These are phyloP conservation scores for Rhopalosiphum padi DNA, from an alignment of 1,140 invertebrate species.

Conservation along the genomic window DNA sequence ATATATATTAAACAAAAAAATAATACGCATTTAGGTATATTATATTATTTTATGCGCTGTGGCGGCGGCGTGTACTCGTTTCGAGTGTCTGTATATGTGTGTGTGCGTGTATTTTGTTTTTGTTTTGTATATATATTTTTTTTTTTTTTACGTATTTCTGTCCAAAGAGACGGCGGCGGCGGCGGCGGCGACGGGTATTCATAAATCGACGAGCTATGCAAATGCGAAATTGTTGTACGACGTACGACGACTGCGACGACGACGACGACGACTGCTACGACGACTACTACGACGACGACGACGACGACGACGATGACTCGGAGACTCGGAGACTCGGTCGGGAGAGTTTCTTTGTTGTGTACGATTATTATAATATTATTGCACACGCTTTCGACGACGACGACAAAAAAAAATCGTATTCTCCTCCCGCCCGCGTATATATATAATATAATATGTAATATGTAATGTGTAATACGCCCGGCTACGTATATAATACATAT, in stretches of 20 bases:
- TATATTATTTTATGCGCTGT: background rate
- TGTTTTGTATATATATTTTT: background rate
- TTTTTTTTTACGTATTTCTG: slow-evolving; percentile 43
- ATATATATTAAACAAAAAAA: slow-evolving; percentile 8
- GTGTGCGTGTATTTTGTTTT: slow-evolving; percentile 18
- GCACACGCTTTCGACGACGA: slow-evolving; percentile 22
- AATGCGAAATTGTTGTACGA: slow-evolving; percentile 52
- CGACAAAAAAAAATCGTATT: slow-evolving; percentile 19
- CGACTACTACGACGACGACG: slow-evolving; percentile 15
- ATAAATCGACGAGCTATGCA: slow-evolving; percentile 55
- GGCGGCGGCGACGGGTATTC: slow-evolving; percentile 53
- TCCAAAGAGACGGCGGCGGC: slow-evolving; percentile 27
- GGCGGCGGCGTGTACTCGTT: background rate
- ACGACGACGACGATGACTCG: slow-evolving; percentile 37
- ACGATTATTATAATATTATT: slow-evolving; percentile 8
- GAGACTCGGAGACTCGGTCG: background rate
- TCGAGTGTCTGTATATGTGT: background rate
- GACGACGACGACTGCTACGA: slow-evolving; percentile 31
- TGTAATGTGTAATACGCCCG: slow-evolving; percentile 4
- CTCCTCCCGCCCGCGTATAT: background rate
- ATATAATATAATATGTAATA: background rate
- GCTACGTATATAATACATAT: background rate
- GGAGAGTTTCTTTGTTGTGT: slow-evolving; percentile 46
- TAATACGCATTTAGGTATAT: background rate
- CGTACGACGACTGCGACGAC: slow-evolving; percentile 35